phyloP scores from a whole-genome alignment of 2,113 vertebrate species.

The Phyllopteryx taeniolatus region DNA sequence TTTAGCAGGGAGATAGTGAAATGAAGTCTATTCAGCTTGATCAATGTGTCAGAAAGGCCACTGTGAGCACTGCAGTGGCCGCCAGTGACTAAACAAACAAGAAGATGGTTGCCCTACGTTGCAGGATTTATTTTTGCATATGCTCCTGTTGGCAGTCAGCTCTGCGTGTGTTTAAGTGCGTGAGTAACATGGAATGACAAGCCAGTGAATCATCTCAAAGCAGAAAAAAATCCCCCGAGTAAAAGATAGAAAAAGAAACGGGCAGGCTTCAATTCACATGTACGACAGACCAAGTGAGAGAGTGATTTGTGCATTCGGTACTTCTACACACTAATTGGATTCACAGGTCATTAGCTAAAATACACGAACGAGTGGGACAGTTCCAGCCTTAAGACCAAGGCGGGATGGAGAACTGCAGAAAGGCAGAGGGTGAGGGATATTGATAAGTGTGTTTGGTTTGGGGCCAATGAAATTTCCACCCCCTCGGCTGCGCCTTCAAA shows the following conservation, averaged over 20 bases:
- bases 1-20: constrained; percentile 41
- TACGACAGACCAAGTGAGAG: constrained; percentile 17
- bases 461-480: constrained; percentile 48
- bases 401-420: constrained; percentile 19
- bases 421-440: constrained; percentile 37
- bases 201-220: neutral
- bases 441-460: constrained; percentile 64
- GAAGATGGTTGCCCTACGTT: constrained; percentile 45
- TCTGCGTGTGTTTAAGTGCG: neutral
- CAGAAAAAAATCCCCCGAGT: neutral
- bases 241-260: constrained; percentile 11
- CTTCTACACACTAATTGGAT: constrained; percentile 73
- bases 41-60: constrained; percentile 59
- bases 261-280: constrained; percentile 34
- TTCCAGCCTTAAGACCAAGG: constrained; percentile 51
- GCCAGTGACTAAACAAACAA: constrained; percentile 52
- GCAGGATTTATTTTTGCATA: constrained; percentile 31
- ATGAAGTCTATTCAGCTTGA: constrained; percentile 47
- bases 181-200: neutral
- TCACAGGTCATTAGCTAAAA: constrained; percentile 75
- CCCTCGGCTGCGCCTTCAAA: constrained; percentile 37
- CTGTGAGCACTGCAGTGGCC: constrained; percentile 33
- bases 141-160: constrained; percentile 15
- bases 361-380: constrained; percentile 60
- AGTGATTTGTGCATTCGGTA: constrained; percentile 65